A percentile compares a stretch with the other conserved stretches of the same genome.
Evolutionary conservation across 1,140 invertebrate genomes (phyloP).

Genomic region (Cardiocondyla obscurior): DNA sequence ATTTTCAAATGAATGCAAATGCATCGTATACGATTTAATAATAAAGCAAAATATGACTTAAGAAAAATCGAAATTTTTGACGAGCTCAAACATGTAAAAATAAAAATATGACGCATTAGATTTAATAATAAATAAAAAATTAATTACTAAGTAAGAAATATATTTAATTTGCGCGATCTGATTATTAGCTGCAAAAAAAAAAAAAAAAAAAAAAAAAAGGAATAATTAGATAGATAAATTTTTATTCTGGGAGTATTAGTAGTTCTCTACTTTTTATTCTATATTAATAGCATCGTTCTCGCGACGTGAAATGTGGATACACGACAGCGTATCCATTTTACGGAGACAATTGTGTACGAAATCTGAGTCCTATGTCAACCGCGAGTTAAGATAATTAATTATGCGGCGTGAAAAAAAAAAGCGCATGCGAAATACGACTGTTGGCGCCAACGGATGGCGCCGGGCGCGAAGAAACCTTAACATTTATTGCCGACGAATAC

Average conservation of each 20-base stretch:
- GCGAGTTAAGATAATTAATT: conserved; percentile 43
- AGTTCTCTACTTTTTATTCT: neutral
- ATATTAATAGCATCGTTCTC: neutral
- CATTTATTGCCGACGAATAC: conserved; percentile 56
- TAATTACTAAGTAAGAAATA: too few species aligned
- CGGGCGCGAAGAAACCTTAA: conserved; percentile 52
- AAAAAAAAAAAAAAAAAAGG: too few species aligned
- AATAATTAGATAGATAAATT: too few species aligned
- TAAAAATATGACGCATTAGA: too few species aligned
- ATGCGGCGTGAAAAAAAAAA: conserved; percentile 7
- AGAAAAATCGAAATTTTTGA: too few species aligned
- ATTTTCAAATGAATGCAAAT: neutral
- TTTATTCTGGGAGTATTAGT: too few species aligned
- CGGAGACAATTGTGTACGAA: neutral
- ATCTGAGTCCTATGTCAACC: conserved; percentile 4
- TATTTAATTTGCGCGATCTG: too few species aligned
- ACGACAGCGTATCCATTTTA: neutral
- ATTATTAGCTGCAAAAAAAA: too few species aligned
- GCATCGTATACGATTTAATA: neutral
- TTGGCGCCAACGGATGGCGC: conserved; percentile 36
- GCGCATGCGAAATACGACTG: conserved; percentile 36
- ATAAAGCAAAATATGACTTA: too few species aligned
- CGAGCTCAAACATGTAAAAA: too few species aligned
- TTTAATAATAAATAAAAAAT: too few species aligned
- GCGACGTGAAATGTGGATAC: neutral